Percentiles rank a stretch among this genome's conserved stretches.
phyloP scores from a whole-genome alignment of 2,888 invertebrate species.

The Callimorpha dominula region DNA sequence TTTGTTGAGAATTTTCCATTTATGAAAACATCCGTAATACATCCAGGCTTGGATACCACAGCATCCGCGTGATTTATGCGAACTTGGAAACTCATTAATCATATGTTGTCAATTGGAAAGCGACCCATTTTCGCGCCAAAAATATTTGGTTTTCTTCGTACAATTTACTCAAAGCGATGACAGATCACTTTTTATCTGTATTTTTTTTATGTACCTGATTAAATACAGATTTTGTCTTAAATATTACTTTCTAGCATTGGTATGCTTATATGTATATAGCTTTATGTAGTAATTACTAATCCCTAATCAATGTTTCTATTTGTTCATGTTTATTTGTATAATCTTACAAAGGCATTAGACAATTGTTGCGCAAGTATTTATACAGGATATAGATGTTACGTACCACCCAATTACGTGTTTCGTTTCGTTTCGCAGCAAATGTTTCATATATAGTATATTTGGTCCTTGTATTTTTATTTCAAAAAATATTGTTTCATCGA shows the following conservation, averaged over 20 bases:
- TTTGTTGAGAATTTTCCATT: conserved; percentile 39
- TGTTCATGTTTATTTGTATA: background rate
- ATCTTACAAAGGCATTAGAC: too few relatives aligned
- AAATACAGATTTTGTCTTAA: background rate
- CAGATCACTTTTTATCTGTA: conserved; percentile 54
- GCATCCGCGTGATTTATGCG: conserved; percentile 73
- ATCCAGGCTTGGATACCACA: conserved; percentile 63
- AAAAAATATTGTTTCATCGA: too few relatives aligned
- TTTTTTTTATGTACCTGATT: conserved; percentile 29
- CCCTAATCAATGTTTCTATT: background rate
- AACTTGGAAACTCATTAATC: conserved; percentile 73
- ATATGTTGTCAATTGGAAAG: conserved; percentile 78
- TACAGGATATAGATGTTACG: too few relatives aligned
- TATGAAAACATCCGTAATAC: conserved; percentile 52
- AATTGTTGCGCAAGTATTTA: too few relatives aligned
- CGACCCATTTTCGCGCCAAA: conserved; percentile 70
- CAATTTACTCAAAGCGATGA: conserved; percentile 64
- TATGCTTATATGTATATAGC: too few relatives aligned
- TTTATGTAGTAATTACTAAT: too few relatives aligned
- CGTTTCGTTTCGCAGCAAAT: too few relatives aligned
- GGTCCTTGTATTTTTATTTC: too few relatives aligned
- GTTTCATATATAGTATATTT: too few relatives aligned
- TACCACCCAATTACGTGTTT: too few relatives aligned
- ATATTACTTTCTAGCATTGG: too few relatives aligned
- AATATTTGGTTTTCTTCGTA: conserved; percentile 67